Evolutionary conservation across 2,888 invertebrate genomes (phyloP).

Genomic region (Argynnis bischoffii): DNA sequence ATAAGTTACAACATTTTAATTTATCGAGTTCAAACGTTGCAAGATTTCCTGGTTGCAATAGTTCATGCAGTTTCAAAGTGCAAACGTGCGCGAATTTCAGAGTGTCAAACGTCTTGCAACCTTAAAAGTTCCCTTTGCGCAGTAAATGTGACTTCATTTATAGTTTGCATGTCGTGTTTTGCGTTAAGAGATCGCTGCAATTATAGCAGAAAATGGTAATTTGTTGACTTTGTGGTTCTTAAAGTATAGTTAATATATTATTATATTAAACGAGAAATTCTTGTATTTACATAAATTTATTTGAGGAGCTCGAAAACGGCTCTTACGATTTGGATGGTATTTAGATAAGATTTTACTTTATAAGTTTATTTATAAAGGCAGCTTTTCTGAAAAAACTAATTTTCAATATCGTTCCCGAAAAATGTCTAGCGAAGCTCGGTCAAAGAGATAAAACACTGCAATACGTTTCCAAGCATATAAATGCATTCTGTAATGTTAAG

Average conservation of each 20-base stretch:
- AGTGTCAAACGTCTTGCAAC: slow-evolving; percentile 31
- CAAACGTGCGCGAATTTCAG: slow-evolving; percentile 35
- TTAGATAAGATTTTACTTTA: too few relatives aligned
- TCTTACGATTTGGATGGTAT: too few relatives aligned
- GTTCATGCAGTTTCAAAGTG: slow-evolving; percentile 32
- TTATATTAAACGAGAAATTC: too few relatives aligned
- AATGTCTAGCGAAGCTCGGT: too few relatives aligned
- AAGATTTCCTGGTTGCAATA: slow-evolving; percentile 30
- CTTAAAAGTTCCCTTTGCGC: slow-evolving; percentile 27
- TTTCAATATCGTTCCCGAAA: too few relatives aligned
- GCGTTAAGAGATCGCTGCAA: slow-evolving; percentile 22
- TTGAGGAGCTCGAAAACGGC: too few relatives aligned
- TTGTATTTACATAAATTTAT: too few relatives aligned
- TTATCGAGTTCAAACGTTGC: slow-evolving; percentile 15
- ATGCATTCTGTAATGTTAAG: background rate
- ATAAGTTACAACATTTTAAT: slow-evolving; percentile 3
- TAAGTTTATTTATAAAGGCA: too few relatives aligned
- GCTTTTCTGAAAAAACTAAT: too few relatives aligned
- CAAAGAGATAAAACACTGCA: too few relatives aligned
- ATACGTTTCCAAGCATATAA: background rate
- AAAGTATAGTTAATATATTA: slow-evolving; percentile 28
- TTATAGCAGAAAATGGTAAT: slow-evolving; percentile 23
- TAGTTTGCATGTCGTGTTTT: slow-evolving; percentile 32
- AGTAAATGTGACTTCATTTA: slow-evolving; percentile 35
- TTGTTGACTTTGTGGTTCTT: slow-evolving; percentile 20